A percentile compares a stretch with the other conserved stretches of the same genome.
These are phyloP conservation scores for Terrapene triunguis DNA, from an alignment of 2,113 vertebrate species.

Conservation along the genomic window DNA sequence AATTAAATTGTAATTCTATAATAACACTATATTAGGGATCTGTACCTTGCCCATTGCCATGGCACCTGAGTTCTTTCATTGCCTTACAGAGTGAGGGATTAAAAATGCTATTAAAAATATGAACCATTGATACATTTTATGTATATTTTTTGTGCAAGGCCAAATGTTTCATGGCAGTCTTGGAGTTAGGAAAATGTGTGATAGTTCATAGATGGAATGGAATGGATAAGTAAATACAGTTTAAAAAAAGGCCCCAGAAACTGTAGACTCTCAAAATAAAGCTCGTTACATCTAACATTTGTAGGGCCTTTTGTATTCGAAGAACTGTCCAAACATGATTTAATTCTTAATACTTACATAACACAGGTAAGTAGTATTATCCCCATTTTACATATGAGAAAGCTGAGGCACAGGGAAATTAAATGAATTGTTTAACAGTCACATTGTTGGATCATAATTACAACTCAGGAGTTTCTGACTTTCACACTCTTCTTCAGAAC, in stretches of 20 bases:
- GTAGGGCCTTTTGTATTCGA: background rate
- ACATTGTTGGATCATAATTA: background rate
- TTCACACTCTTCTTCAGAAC: background rate
- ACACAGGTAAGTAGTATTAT: background rate
- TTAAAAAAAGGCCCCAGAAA: background rate
- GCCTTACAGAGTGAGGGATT: background rate
- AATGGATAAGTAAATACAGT: background rate
- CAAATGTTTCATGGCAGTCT: background rate
- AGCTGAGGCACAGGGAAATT: background rate
- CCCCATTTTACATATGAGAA: background rate
- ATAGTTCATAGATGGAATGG: background rate
- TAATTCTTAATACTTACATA: background rate
- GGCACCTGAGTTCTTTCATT: background rate
- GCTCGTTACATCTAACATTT: background rate
- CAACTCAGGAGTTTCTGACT: background rate
- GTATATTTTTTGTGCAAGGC: background rate
- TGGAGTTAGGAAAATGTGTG: background rate
- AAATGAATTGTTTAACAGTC: background rate
- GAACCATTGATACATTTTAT: background rate
- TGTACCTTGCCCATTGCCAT: background rate
- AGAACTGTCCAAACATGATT: background rate
- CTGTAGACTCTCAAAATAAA: background rate
- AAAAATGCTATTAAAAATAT: background rate
- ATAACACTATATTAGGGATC: background rate
- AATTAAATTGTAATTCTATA: background rate